These are phyloP conservation scores for Endomychus coccineus DNA, from an alignment of 2,888 invertebrate species.

Conservation along the genomic window DNA sequence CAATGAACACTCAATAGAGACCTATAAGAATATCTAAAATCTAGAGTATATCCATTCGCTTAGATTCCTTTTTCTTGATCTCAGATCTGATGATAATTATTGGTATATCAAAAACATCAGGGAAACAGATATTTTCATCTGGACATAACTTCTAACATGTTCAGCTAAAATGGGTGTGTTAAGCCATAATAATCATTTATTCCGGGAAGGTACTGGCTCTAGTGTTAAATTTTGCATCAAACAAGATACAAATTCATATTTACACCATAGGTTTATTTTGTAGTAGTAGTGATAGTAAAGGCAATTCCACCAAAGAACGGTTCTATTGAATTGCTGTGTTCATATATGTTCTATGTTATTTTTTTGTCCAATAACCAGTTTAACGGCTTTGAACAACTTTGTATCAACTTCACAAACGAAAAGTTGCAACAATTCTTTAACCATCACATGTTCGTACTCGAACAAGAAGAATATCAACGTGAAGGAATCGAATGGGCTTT, in stretches of 20 bases:
- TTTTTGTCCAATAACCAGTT: conserved; percentile 46
- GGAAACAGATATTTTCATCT: too few species aligned
- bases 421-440: conserved; percentile 93
- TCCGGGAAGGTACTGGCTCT: too few species aligned
- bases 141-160: too few species aligned
- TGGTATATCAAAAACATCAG: too few species aligned
- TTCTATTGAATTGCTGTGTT: conserved; percentile 18
- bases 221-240: background rate
- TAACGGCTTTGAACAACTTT: conserved; percentile 90
- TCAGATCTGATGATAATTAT: too few species aligned
- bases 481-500: conserved; percentile 90
- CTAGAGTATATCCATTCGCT: too few species aligned
- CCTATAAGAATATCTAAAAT: too few species aligned
- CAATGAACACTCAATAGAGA: too few species aligned
- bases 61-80: too few species aligned
- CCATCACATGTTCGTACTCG: conserved; percentile 90
- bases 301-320: conserved; percentile 22
- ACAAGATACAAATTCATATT: background rate
- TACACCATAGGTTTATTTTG: conserved; percentile 7
- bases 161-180: too few species aligned
- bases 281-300: conserved; percentile 10
- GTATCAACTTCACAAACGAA: conserved; percentile 92
- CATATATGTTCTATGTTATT: conserved; percentile 15
- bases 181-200: too few species aligned
- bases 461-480: conserved; percentile 86